phyloP scores from a whole-genome alignment of 1,140 invertebrate genomes.

The Nasonia vitripennis region DNA sequence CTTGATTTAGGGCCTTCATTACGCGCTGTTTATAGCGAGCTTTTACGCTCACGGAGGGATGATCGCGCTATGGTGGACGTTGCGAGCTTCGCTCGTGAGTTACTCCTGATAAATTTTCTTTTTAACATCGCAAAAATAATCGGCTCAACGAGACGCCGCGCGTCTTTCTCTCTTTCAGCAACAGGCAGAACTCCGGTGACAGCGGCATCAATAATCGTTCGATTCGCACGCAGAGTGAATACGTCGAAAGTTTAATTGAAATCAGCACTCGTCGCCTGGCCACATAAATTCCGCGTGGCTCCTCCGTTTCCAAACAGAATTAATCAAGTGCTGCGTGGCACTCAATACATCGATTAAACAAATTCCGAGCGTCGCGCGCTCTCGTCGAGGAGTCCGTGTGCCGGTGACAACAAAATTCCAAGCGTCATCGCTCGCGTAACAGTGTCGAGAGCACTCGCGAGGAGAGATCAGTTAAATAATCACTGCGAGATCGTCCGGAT shows the following conservation, averaged over 20 bases:
- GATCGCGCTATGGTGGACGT: background rate
- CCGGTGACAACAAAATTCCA: too few relatives aligned
- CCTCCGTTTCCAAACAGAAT: slow-evolving; percentile 14
- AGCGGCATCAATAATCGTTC: too few relatives aligned
- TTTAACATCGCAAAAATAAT: background rate
- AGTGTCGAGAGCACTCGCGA: too few relatives aligned
- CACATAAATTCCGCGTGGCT: background rate
- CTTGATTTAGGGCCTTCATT: background rate
- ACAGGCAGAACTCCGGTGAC: too few relatives aligned
- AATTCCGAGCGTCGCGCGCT: slow-evolving; percentile 6
- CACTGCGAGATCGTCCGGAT: too few relatives aligned
- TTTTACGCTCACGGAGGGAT: background rate
- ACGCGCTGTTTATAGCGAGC: too few relatives aligned
- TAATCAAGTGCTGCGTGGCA: slow-evolving; percentile 15
- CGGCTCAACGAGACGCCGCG: too few relatives aligned
- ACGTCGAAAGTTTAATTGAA: background rate
- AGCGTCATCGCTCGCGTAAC: too few relatives aligned
- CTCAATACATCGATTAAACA: slow-evolving; percentile 12
- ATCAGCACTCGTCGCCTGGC: background rate
- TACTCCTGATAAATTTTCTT: background rate
- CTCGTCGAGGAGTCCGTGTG: background rate
- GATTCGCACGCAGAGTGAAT: too few relatives aligned
- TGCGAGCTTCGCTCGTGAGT: too few relatives aligned
- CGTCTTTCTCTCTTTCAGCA: too few relatives aligned
- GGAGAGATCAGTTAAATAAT: too few relatives aligned